Evolutionary conservation across 2,888 invertebrate genomes (phyloP), one percentile per base, ranked within the genome.

Genomic region (Plagodis pulveraria): DNA sequence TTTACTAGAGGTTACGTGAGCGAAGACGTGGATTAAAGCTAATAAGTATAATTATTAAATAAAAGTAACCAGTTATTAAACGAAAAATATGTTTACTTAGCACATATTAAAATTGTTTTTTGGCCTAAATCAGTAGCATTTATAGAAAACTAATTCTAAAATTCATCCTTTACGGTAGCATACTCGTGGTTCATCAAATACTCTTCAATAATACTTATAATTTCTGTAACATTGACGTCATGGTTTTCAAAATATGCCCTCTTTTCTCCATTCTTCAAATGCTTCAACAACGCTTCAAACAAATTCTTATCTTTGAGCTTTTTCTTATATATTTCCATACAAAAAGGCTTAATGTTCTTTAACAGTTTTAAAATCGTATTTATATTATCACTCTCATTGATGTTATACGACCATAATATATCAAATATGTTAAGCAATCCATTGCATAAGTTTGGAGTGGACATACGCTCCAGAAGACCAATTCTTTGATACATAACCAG

Each of bases 391-490:
- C 42, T 2, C 78, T 79, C 73, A 2, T 76, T 66, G 0, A 65
- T 66, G 10, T 69, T 71, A 35, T 75, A 76, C 0, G 76, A 62
- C 75, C 80, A 81, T 0, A 77, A 64, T 0, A 69, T 64, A 43
- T 69, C 67, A 47, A 88, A 84, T 12, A 89, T 79, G 6, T 84
- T 78, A 0, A 89, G 52, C 9, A 91, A 58, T 0, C 89, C 89
- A 38, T 83, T 77, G 41, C 91, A 91, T 0, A 86, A 75, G 0
- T 58, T 58, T 0, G 80, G 67, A 0, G 82, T 83, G 0, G 82
- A 76, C 69, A 90, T 67, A 7, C 78, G 74, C 62, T 91, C 89
- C 0, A 90, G 63, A 0, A 91, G 73, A 38, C 89, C 91, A 43
- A 88, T 86, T 54, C 76, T 80, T 57, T 83, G 73, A 56, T 91